A percentile compares a stretch with the other conserved stretches of the same genome.
phyloP scores from a whole-genome alignment of 2,113 vertebrate genomes.

The Nipponia nippon region DNA sequence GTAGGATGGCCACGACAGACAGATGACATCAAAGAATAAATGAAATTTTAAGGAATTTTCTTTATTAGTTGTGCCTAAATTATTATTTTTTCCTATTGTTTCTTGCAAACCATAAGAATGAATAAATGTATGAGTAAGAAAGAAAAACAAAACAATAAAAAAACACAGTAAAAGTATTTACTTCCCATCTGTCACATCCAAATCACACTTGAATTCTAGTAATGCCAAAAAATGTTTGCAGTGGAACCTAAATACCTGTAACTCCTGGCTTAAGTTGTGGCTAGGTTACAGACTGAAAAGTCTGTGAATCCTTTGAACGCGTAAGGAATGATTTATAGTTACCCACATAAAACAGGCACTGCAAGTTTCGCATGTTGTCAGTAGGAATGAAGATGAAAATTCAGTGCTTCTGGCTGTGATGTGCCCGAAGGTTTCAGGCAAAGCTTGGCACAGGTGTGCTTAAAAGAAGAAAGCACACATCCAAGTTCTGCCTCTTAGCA shows the following conservation, averaged over 20 bases:
- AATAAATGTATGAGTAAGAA: background rate
- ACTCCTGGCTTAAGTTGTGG: background rate
- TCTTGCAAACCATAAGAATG: background rate
- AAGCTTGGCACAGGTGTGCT: background rate
- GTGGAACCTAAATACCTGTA: background rate
- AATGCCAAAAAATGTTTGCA: background rate
- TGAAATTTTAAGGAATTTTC: background rate
- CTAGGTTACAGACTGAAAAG: background rate
- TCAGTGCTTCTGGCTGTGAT: background rate
- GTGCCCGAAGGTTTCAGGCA: background rate
- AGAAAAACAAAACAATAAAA: background rate
- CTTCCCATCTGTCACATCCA: background rate
- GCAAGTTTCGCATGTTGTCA: background rate
- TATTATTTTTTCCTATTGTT: background rate
- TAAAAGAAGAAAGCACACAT: background rate
- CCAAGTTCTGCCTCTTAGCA: conserved; percentile 30
- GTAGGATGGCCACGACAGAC: background rate
- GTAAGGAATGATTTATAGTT: background rate
- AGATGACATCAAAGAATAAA: background rate
- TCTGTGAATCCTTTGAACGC: background rate
- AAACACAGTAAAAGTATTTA: background rate
- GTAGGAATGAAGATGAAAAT: background rate
- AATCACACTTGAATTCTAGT: background rate
- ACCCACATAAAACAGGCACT: background rate
- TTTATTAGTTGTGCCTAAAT: background rate